Percentiles rank a stretch among this genome's conserved stretches.
Evolutionary conservation across 2,888 invertebrate genomes (phyloP).

Genomic region (Epsilonema sp.): DNA sequence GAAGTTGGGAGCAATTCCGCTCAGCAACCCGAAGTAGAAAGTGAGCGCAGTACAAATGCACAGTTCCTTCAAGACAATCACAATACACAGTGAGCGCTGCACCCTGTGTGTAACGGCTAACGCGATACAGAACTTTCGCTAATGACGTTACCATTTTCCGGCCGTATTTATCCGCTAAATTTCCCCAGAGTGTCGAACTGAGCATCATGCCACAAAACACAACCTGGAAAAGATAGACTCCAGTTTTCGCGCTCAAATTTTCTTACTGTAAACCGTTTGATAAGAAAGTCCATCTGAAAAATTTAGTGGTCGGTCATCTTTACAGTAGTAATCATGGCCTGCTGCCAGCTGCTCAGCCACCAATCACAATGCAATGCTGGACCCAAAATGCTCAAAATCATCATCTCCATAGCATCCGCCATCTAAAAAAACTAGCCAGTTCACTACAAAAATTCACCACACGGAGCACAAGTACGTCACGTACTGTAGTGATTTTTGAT

Average conservation of each 20-base stretch:
- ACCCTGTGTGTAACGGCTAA: slow-evolving; percentile 1
- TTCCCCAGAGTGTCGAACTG: slow-evolving; percentile 85
- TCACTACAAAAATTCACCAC: too few species aligned
- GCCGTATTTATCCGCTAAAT: slow-evolving; percentile 75
- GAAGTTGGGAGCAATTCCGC: slow-evolving; percentile 72
- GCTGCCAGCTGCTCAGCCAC: slow-evolving; percentile 70
- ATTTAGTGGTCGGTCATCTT: too few species aligned
- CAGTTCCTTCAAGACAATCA: slow-evolving; percentile 46
- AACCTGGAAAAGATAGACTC: slow-evolving; percentile 32
- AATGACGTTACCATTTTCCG: slow-evolving; percentile 61
- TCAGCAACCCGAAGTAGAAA: slow-evolving; percentile 71
- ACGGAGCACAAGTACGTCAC: too few species aligned
- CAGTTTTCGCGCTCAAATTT: neutral
- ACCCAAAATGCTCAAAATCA: slow-evolving; percentile 73
- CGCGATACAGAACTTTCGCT: slow-evolving; percentile 1
- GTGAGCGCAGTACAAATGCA: slow-evolving; percentile 68
- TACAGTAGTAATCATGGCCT: slow-evolving; percentile 75
- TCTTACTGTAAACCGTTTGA: neutral
- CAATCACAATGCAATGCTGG: slow-evolving; percentile 85
- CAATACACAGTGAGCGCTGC: neutral
- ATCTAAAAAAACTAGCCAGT: too few species aligned
- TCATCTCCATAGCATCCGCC: slow-evolving; percentile 98
- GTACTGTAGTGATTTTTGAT: too few species aligned
- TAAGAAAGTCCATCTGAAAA: slow-evolving; percentile 1
- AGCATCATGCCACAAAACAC: slow-evolving; percentile 93